Base-by-base conservation (phyloP, 2,113 vertebrate species). In the Sebastes fasciatus region DNA sequence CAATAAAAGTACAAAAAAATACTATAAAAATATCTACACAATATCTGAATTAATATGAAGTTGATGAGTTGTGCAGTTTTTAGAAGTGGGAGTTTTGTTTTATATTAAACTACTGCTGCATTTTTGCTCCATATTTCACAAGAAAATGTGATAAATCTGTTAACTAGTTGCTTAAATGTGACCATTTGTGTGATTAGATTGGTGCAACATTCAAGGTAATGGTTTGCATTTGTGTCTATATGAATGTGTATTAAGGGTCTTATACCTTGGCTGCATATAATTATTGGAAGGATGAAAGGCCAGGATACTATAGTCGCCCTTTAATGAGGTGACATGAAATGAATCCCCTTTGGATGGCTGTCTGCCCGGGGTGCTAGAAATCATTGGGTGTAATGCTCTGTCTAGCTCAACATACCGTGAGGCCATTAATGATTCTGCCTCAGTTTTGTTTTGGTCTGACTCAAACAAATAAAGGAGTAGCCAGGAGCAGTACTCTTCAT, bases 401-500 rank as follows among this genome's bases (percentile, higher is more conserved):
- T 84, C 21, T 10, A 46, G 57, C 57, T 34, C 5, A 13, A 9
- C 58, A 26, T 34, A 70, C 23, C 34, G 45, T 9, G 46, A 40
- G 19, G 52, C 46, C 67, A 2, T 55, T 58, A 48, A 61, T 4
- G 63, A 62, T 42, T 14, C 21, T 43, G 26, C 45, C 49, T 40
- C 6, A 8, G 43, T 23, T 72, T 54, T 68, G 40, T 48, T 77
- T 58, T 62, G 61, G 14, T 57, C 23, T n/a, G 14, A 46, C 71
- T 75, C 16, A 34, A 57, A 63, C 9, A n/a, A 34, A 49, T 62
- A 40, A 17, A 23, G 64, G 7, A n/a, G 51, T 12, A 66, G 67
- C 83, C 16, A 21, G 60, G 65, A 70, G 71, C 64, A 16, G 71
- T 43, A 8, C 64, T 45, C 54, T 61, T 52, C 69, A 61, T 46